Percentiles rank a stretch among this genome's conserved stretches.
Conservation (phyloP, 1,140 invertebrate species). For the Drosophila parvula region DNA sequence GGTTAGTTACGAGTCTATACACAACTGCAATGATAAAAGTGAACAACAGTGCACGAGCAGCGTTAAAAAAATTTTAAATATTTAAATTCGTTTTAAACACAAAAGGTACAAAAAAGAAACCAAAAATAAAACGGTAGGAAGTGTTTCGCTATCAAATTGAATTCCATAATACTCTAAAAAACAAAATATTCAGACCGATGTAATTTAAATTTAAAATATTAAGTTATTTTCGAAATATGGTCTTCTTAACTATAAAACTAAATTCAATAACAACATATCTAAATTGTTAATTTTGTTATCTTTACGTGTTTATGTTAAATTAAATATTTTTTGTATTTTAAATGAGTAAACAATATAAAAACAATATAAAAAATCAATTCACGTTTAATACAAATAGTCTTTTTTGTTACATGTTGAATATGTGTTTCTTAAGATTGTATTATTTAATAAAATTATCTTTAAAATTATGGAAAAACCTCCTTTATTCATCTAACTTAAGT, state of each 20-base stretch:
- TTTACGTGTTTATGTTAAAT: too few relatives aligned
- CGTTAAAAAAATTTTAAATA: slow-evolving; percentile 66
- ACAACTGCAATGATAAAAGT: slow-evolving; percentile 65
- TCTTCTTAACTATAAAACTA: neutral
- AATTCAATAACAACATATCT: neutral
- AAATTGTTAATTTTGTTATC: too few relatives aligned
- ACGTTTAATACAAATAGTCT: too few relatives aligned
- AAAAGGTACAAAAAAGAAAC: slow-evolving; percentile 26
- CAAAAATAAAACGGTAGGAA: slow-evolving; percentile 6
- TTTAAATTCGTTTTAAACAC: slow-evolving; percentile 74
- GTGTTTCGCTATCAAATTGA: neutral
- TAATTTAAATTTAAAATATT: neutral
- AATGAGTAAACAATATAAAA: too few relatives aligned
- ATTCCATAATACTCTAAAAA: neutral
- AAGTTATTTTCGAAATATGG: too few relatives aligned
- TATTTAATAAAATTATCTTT: too few relatives aligned
- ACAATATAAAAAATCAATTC: too few relatives aligned
- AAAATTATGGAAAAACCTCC: too few relatives aligned
- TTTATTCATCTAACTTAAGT: too few relatives aligned
- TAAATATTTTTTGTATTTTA: too few relatives aligned
- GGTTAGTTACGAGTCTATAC: slow-evolving; percentile 81
- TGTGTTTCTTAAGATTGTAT: too few relatives aligned
- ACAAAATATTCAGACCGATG: neutral
- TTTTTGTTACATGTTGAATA: too few relatives aligned
- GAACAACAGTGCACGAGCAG: slow-evolving; percentile 27